phyloP scores from a whole-genome alignment of 2,888 invertebrate genomes.

The Cosmia trapezina region DNA sequence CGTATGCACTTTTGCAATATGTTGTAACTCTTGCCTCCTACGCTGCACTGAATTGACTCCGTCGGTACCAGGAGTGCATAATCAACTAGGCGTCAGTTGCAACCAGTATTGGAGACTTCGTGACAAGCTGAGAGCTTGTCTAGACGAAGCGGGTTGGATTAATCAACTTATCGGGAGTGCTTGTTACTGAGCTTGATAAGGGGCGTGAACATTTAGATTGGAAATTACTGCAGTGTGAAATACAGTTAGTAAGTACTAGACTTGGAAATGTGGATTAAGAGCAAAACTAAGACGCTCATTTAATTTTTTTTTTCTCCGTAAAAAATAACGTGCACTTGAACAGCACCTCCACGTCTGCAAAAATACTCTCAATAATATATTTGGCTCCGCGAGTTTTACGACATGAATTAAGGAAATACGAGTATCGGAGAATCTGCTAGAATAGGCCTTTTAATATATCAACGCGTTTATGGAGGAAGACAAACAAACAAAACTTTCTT shows the following conservation, averaged over 20 bases:
- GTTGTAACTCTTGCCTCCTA: constrained; percentile 46
- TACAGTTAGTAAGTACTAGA: constrained; percentile 22
- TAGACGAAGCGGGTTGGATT: constrained; percentile 33
- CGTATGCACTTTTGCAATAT: constrained; percentile 36
- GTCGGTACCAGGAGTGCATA: constrained; percentile 50
- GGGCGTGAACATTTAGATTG: constrained; percentile 49
- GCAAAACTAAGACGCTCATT: no score
- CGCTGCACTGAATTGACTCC: constrained; percentile 27
- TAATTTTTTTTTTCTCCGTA: not conserved
- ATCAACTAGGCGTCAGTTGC: constrained; percentile 45
- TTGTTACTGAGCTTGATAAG: constrained; percentile 39
- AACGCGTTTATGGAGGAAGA: not conserved
- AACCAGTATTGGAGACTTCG: constrained; percentile 42
- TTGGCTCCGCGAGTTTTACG: not conserved
- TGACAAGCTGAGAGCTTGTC: constrained; percentile 45
- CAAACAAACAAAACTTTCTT: constrained; percentile 47
- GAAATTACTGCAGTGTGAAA: constrained; percentile 40
- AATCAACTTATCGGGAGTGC: constrained; percentile 48
- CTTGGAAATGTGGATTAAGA: not conserved
- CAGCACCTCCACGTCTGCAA: no score
- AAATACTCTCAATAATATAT: not conserved
- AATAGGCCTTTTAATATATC: not conserved
- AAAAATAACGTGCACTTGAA: not conserved
- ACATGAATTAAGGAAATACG: not conserved
- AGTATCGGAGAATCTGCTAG: not conserved